A percentile compares a stretch with the other conserved stretches of the same genome.
phyloP scores from a whole-genome alignment of 1,140 invertebrate genomes.

The Thaumetopoea pityocampa region DNA sequence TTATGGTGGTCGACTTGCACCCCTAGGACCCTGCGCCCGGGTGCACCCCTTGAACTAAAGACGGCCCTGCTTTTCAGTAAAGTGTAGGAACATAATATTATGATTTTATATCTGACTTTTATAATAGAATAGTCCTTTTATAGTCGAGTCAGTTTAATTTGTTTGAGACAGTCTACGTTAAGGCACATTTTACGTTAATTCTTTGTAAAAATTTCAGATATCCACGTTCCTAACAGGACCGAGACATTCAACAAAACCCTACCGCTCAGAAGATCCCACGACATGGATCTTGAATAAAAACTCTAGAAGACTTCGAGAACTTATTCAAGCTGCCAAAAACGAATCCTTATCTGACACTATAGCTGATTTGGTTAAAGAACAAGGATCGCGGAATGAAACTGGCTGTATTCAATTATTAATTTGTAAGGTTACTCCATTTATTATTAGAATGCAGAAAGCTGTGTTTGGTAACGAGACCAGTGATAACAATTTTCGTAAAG shows the following conservation, averaged over 20 bases:
- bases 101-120: no score
- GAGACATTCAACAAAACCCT: slow-evolving; percentile 27
- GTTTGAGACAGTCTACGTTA: neutral
- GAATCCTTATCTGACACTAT: slow-evolving; percentile 78
- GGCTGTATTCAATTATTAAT: slow-evolving; percentile 84
- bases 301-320: slow-evolving; percentile 71
- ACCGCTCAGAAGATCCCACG: slow-evolving; percentile 45
- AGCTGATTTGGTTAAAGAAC: slow-evolving; percentile 76
- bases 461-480: slow-evolving; percentile 60
- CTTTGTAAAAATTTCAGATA: slow-evolving; percentile 75
- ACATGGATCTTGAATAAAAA: slow-evolving; percentile 57
- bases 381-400: slow-evolving; percentile 76
- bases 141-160: neutral
- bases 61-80: no score
- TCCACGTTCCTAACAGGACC: slow-evolving; percentile 65
- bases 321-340: slow-evolving; percentile 78
- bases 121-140: neutral
- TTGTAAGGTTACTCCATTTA: slow-evolving; percentile 86
- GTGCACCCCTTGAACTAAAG: no score
- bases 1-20: no score
- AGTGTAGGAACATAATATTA: no score
- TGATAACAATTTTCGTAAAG: slow-evolving; percentile 16
- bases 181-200: no score
- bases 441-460: slow-evolving; percentile 84
- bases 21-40: no score